Evolutionary conservation across 2,113 vertebrate genomes (phyloP).

Genomic region (Tretioscincus oriximinensis): DNA sequence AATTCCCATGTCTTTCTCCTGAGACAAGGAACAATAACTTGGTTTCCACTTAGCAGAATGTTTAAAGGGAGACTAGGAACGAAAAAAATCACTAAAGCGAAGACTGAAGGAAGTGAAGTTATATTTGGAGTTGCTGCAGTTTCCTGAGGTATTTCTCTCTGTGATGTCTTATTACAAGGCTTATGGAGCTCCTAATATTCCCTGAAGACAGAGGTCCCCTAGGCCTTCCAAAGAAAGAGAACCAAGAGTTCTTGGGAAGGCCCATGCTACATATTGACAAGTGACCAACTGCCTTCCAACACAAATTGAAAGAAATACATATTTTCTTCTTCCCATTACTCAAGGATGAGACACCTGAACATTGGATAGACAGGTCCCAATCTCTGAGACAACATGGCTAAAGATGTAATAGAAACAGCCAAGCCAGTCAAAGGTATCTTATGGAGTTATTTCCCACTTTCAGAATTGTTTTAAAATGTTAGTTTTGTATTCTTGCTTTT

Average conservation of each 20-base stretch:
- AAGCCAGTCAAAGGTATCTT: background rate
- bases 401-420: background rate
- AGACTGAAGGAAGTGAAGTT: background rate
- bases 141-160: background rate
- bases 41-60: background rate
- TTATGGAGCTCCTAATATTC: background rate
- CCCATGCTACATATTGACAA: background rate
- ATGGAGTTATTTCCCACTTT: no score
- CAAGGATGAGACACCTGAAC: background rate
- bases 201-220: background rate
- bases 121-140: background rate
- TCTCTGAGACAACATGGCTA: background rate
- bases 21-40: background rate
- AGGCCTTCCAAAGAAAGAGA: no score
- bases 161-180: background rate
- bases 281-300: background rate
- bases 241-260: background rate
- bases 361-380: background rate
- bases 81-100: conserved; percentile 1
- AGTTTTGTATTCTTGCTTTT: no score
- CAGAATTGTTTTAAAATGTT: no score
- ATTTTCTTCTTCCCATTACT: background rate
- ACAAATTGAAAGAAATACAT: background rate
- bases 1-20: background rate
- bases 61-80: background rate